phyloP scores from a whole-genome alignment of 2,113 vertebrate species.

The Terrapene triunguis region DNA sequence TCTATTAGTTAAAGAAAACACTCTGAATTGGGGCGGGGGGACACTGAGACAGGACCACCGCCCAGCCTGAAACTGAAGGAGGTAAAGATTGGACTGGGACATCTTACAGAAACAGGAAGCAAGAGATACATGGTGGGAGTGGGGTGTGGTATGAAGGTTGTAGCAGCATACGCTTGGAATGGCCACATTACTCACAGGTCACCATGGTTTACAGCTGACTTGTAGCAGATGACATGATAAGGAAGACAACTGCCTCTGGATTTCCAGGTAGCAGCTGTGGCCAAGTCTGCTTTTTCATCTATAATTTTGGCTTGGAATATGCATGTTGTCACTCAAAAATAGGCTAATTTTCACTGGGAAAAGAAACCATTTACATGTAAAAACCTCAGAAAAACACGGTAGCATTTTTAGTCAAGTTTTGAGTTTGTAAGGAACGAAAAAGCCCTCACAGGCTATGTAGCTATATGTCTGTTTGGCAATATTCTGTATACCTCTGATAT shows the following conservation, averaged over 20 bases:
- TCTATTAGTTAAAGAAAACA: conserved; percentile 18
- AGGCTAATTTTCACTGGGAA: background rate
- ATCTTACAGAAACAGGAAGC: conserved; percentile 27
- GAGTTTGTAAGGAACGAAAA: background rate
- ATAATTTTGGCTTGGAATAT: conserved; percentile 6
- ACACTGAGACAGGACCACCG: conserved; percentile 25
- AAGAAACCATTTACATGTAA: accelerated
- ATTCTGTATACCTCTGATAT: background rate
- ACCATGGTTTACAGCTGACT: conserved; percentile 65
- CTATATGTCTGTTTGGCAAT: background rate
- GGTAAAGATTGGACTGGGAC: conserved; percentile 65
- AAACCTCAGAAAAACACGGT: background rate
- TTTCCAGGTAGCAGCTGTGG: conserved; percentile 64
- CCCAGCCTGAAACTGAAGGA: conserved; percentile 47
- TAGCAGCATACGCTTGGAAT: conserved; percentile 55
- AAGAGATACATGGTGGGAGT: conserved; percentile 26
- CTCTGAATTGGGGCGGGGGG: background rate
- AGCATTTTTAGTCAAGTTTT: background rate
- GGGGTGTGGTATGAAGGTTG: conserved; percentile 42
- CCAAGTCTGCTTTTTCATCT: conserved; percentile 21
- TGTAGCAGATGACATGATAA: conserved; percentile 56
- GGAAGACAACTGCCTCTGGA: background rate
- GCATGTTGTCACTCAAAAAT: background rate
- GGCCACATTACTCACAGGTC: conserved; percentile 68
- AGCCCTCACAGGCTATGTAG: background rate